Evolutionary conservation across 1,140 invertebrate genomes (phyloP).

Genomic region (Drosophila tristis): DNA sequence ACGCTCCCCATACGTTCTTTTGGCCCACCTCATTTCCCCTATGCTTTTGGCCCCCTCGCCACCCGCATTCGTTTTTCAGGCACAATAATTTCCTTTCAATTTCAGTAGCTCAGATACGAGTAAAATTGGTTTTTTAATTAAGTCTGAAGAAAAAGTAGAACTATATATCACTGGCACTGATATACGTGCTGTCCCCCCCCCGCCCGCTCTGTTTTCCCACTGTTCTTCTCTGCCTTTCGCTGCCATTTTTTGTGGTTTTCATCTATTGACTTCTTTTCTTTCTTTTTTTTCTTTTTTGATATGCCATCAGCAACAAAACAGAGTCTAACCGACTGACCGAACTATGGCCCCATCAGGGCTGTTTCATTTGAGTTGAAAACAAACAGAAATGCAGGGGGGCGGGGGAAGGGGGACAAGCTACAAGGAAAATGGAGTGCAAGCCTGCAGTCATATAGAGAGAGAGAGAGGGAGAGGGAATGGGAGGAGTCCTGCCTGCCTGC

Average conservation of each 20-base stretch:
- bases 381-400: slow-evolving; percentile 19
- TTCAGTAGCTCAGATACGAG: slow-evolving; percentile 43
- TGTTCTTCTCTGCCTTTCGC: not conserved
- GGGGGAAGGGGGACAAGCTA: no score
- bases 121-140: slow-evolving; percentile 79
- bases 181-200: not conserved
- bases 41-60: slow-evolving; percentile 10
- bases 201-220: not conserved
- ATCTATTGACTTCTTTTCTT: slow-evolving; percentile 8
- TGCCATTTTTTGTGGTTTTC: no score
- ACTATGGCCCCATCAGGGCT: slow-evolving; percentile 13
- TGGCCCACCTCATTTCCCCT: not conserved
- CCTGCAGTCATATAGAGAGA: not conserved
- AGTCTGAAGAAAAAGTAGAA: slow-evolving; percentile 43
- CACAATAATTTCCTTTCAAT: slow-evolving; percentile 54
- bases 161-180: slow-evolving; percentile 31
- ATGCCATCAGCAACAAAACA: slow-evolving; percentile 32
- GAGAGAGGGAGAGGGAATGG: not conserved
- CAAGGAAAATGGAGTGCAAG: slow-evolving; percentile 12
- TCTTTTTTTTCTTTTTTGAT: slow-evolving; percentile 34
- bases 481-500: not conserved
- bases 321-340: slow-evolving; percentile 48
- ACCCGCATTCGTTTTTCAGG: not conserved
- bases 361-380: slow-evolving; percentile 30
- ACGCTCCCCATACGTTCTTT: not conserved